phyloP scores from a whole-genome alignment of 1,140 invertebrate genomes.

The Drosophila varians region DNA sequence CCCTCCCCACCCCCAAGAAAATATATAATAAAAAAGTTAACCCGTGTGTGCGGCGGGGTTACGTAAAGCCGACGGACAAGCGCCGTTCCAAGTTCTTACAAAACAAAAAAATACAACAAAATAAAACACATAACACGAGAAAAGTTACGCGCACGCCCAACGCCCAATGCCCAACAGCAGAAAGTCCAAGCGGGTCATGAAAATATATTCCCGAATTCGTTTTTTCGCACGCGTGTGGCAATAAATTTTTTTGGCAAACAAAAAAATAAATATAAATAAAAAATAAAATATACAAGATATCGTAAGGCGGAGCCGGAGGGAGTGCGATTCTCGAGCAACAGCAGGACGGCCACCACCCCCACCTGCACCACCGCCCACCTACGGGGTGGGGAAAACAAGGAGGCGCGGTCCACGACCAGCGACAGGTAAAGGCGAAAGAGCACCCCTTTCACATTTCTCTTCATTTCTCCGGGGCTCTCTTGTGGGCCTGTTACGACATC shows the following conservation, averaged over 20 bases:
- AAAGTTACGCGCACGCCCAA: constrained; percentile 64
- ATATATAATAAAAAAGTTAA: constrained; percentile 23
- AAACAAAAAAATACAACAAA: constrained; percentile 61
- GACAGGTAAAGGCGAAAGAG: constrained; percentile 51
- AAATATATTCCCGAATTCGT: constrained; percentile 54
- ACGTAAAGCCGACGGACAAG: constrained; percentile 67
- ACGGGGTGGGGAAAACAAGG: constrained; percentile 51
- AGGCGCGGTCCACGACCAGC: constrained; percentile 68
- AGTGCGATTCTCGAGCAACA: constrained; percentile 38
- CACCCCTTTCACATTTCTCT: constrained; percentile 1
- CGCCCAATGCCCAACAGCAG: constrained; percentile 45
- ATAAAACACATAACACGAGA: constrained; percentile 45
- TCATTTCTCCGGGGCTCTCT: constrained; percentile 7
- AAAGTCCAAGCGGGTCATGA: constrained; percentile 35
- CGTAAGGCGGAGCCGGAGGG: constrained; percentile 22
- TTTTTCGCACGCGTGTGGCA: constrained; percentile 71
- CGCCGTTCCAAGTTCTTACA: constrained; percentile 72
- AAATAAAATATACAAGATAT: constrained; percentile 48
- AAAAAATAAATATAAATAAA: constrained; percentile 31
- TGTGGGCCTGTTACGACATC: constrained; percentile 66
- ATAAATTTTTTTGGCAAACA: constrained; percentile 67
- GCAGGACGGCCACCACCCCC: constrained; percentile 3
- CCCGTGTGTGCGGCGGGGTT: constrained; percentile 65
- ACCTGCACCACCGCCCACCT: constrained; percentile 5
- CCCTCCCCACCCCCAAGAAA: constrained; percentile 15